A percentile compares a stretch with the other conserved stretches of the same genome.
phyloP scores from a whole-genome alignment of 2,797 vertebrate species.

The Furcifer pardalis region DNA sequence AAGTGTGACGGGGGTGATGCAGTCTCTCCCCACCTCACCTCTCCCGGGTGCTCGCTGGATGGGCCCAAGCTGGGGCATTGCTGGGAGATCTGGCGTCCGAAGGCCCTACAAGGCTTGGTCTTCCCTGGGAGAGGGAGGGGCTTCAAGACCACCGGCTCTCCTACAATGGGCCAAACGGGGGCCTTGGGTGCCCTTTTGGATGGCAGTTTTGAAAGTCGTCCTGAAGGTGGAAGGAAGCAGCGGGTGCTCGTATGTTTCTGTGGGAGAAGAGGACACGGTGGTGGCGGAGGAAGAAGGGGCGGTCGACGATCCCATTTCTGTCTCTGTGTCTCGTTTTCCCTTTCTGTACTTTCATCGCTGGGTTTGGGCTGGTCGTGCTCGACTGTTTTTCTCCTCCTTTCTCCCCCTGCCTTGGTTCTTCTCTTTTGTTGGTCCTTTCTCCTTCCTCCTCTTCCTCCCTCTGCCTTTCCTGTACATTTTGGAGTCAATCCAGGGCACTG shows the following conservation, averaged over 20 bases:
- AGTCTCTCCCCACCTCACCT: no score
- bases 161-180: slow-evolving; percentile 19
- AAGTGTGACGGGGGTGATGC: accelerated
- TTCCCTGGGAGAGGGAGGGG: no score
- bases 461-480: slow-evolving; percentile 61
- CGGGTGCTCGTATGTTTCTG: slow-evolving; percentile 19
- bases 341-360: slow-evolving; percentile 40
- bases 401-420: not conserved
- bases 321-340: slow-evolving; percentile 49
- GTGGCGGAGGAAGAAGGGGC: not conserved
- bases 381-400: slow-evolving; percentile 56
- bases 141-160: no score
- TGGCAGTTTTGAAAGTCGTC: slow-evolving; percentile 54
- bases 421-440: no score
- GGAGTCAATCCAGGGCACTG: slow-evolving; percentile 79
- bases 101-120: no score
- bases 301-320: slow-evolving; percentile 27
- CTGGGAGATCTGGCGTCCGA: not conserved
- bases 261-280: not conserved
- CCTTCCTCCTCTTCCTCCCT: not conserved
- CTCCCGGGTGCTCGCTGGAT: not conserved
- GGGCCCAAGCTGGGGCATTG: no score
- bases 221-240: slow-evolving; percentile 68
- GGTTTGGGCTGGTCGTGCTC: slow-evolving; percentile 76
- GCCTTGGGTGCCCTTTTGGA: not conserved